These are phyloP conservation scores for Mormyrus lacerda DNA, from an alignment of 2,113 vertebrate species.

Conservation along the genomic window DNA sequence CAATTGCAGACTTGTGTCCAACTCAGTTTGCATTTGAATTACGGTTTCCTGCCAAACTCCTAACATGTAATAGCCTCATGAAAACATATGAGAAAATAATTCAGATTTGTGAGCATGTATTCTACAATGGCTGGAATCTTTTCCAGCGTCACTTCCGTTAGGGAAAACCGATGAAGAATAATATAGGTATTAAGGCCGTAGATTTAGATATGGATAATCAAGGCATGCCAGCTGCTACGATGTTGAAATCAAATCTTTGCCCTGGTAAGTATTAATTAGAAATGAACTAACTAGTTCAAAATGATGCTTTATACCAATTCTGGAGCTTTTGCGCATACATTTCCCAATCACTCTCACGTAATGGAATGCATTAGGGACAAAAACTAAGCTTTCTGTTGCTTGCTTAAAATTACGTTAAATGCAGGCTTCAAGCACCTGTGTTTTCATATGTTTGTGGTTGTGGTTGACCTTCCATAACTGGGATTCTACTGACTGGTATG, in stretches of 20 bases:
- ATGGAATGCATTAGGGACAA: neutral
- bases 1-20: neutral
- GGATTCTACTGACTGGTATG: neutral
- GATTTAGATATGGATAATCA: neutral
- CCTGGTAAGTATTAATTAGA: neutral
- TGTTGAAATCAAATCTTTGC: neutral
- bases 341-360: neutral
- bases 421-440: neutral
- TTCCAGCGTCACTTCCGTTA: neutral
- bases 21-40: neutral
- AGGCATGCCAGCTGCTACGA: neutral
- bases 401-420: neutral
- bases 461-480: neutral
- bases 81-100: neutral
- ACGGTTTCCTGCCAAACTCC: neutral
- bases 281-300: neutral
- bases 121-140: neutral
- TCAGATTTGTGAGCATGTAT: neutral
- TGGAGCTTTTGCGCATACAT: neutral
- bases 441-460: neutral
- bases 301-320: neutral
- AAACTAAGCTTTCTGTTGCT: neutral
- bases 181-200: neutral
- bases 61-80: neutral
- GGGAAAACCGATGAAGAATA: neutral